Evolutionary conservation across 2,888 invertebrate species (phyloP), one percentile per base, ranked within the genome.

Genomic region (Scaeva pyrastri): DNA sequence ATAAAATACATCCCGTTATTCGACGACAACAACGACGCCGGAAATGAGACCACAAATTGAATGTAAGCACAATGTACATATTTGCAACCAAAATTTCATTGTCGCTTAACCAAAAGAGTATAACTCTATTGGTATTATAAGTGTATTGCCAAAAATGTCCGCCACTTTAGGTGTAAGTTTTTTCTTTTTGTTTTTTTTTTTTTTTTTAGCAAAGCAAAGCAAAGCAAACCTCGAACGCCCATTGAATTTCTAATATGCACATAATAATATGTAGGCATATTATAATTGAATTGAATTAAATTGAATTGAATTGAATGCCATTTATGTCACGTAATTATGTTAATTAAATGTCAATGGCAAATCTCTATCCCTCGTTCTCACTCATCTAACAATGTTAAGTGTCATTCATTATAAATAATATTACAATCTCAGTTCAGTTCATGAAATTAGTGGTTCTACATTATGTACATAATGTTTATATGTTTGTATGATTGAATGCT

Each of bases 311-410:
- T 8, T 79, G 75, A 79, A 75, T 66, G 71, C 39, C 75, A 84
- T 79, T 79, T 84, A 21, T 56, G 75, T 75, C 84, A 79, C 84
- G 75, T 84, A 75, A 71, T 79, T 75, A 84, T 84, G 84, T 71
- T 84, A 84, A 84, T 84, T 74, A 58, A 79, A 72, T 84, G 79
- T 84, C 83, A 83, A 74, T 62, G 68, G 60, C 60, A 60, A 41
- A 41, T 60, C 26, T 21, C 41, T 81, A 62, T 78, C 36, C 56
- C 48, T 78, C n/a, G n/a, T 64, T 68, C 45, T 66, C n/a, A n/a
- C 19, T 73, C 50, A 39, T 74, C 19, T 45, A 14, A 16, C 56
- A 60, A 66, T 12, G 41, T 43, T 1, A 62, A 45, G 64, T 64
- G 23, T 55, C 45, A 62, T 71, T 43, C 31, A 41, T 55, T 52